Conservation (phyloP, 2,113 vertebrate genomes). For the Oncorhynchus masou region DNA sequence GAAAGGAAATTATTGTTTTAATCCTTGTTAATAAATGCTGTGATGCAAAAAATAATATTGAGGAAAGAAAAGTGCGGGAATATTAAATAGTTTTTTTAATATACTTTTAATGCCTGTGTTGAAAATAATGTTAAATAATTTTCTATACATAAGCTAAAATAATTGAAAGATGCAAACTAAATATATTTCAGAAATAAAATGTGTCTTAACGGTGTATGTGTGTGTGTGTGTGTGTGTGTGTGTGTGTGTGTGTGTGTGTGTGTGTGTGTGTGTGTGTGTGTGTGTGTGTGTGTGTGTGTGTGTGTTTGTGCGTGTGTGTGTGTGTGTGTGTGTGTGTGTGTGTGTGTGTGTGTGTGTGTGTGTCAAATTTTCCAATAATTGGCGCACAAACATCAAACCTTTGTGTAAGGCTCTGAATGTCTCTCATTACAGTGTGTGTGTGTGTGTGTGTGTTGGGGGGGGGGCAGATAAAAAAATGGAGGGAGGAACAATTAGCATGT, state of each 20-base stretch:
- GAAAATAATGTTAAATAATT: too few relatives aligned
- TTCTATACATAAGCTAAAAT: background rate
- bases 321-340: conserved; percentile 1
- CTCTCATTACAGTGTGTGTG: background rate
- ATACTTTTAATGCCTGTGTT: background rate
- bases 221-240: conserved; percentile 5
- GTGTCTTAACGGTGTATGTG: background rate
- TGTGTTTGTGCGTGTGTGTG: conserved; percentile 8
- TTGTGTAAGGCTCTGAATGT: background rate
- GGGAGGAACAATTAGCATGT: conserved; percentile 43
- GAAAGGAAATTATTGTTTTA: too few relatives aligned
- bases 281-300: background rate
- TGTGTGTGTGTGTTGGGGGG: too few relatives aligned
- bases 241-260: conserved; percentile 2
- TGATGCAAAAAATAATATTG: too few relatives aligned
- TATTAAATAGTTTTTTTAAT: background rate
- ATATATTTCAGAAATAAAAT: background rate
- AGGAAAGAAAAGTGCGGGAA: too few relatives aligned
- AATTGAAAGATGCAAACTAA: too few relatives aligned
- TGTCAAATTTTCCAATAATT: background rate
- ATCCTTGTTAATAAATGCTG: too few relatives aligned
- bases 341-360: background rate
- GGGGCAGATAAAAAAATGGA: conserved; percentile 16
- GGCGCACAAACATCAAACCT: background rate
- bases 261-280: conserved; percentile 1